Evolutionary conservation across 2,113 vertebrate species (phyloP).

Genomic region (Anhinga anhinga): DNA sequence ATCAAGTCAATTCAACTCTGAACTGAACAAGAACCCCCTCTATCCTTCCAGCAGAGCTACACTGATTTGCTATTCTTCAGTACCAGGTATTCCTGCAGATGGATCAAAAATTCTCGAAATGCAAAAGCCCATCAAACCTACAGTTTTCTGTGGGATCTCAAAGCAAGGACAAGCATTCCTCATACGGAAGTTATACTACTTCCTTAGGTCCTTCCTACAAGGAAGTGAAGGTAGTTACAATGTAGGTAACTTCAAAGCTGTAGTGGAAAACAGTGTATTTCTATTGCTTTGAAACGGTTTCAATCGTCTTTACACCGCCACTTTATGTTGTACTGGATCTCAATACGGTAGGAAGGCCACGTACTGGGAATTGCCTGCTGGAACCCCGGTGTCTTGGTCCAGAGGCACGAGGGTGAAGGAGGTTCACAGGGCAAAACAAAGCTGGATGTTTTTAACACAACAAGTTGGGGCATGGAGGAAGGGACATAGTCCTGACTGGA

Average conservation of each 20-base stretch:
- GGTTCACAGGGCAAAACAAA: background rate
- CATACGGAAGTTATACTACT: background rate
- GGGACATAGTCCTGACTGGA: background rate
- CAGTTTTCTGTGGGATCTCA: background rate
- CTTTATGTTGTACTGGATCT: too few species aligned
- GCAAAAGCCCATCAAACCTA: background rate
- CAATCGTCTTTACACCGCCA: background rate
- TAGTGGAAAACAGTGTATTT: background rate
- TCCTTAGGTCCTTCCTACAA: background rate
- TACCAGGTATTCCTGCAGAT: background rate
- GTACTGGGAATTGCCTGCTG: background rate
- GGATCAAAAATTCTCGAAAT: background rate
- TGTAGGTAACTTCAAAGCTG: background rate
- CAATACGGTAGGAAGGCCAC: background rate
- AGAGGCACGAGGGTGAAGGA: background rate
- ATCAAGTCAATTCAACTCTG: background rate
- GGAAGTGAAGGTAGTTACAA: background rate
- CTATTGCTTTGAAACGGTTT: background rate
- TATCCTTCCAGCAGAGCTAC: background rate
- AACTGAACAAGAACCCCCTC: background rate
- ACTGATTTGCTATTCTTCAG: background rate
- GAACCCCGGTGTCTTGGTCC: background rate
- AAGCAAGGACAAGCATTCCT: background rate
- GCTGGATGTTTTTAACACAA: background rate
- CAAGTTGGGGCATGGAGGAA: background rate